These are phyloP conservation scores for Campylorhamphus procurvoides DNA, from an alignment of 2,113 vertebrate species.

Conservation along the genomic window DNA sequence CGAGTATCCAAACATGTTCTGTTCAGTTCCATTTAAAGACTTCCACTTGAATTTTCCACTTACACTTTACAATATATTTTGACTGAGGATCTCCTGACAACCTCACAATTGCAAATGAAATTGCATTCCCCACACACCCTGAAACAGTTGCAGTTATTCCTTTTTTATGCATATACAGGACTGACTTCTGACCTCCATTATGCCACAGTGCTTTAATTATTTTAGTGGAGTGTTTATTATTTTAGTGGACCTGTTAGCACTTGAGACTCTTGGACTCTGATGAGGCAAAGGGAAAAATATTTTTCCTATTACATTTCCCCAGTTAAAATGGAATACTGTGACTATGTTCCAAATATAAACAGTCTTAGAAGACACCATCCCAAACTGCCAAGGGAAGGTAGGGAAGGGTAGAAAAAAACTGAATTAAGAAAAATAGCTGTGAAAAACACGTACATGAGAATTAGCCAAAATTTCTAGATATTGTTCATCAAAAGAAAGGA, in stretches of 20 bases:
- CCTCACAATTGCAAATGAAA: neutral
- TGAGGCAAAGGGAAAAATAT: neutral
- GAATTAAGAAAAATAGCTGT: neutral
- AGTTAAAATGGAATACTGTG: neutral
- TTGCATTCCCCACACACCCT: neutral
- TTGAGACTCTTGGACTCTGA: neutral
- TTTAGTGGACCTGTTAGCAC: neutral
- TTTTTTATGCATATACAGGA: neutral
- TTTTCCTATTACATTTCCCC: neutral
- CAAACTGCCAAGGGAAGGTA: neutral
- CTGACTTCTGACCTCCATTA: neutral
- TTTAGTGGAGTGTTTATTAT: neutral
- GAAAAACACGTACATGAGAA: neutral
- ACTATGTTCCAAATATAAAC: neutral
- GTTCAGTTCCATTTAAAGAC: neutral
- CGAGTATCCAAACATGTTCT: neutral
- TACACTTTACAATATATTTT: neutral
- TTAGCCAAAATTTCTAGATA: neutral
- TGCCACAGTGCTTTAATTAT: neutral
- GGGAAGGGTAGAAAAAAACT: neutral
- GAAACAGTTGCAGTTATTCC: fast-evolving
- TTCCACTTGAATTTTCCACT: neutral
- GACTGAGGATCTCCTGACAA: neutral
- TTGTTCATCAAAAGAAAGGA: neutral
- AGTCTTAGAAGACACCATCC: neutral